phyloP scores from a whole-genome alignment of 2,888 invertebrate species.

The Pseudanteris insignis region DNA sequence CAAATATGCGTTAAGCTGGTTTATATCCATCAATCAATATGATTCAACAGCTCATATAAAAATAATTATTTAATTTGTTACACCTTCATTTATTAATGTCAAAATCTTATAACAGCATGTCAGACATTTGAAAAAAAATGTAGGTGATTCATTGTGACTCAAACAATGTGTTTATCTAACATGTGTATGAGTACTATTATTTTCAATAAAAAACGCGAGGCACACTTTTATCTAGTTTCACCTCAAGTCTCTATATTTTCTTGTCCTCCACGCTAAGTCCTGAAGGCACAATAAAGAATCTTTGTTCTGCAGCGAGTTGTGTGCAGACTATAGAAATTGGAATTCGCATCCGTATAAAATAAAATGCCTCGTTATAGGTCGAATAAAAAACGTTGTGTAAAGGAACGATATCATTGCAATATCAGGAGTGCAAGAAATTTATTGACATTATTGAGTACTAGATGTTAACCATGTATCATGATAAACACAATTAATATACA shows the following conservation, averaged over 20 bases:
- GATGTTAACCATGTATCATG: no score
- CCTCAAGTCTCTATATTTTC: conserved; percentile 30
- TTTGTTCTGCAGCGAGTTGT: conserved; percentile 26
- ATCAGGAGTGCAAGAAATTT: no score
- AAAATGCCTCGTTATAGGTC: conserved; percentile 12
- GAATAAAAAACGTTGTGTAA: conserved; percentile 12
- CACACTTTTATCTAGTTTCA: conserved; percentile 24
- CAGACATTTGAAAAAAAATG: no score
- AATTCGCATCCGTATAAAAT: conserved; percentile 37
- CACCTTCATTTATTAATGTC: conserved; percentile 26
- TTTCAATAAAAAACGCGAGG: conserved; percentile 22
- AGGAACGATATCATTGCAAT: conserved; percentile 5
- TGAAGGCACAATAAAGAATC: conserved; percentile 44
- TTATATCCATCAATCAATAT: no score
- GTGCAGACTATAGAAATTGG: conserved; percentile 39
- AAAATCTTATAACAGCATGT: no score
- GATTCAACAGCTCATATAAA: no score
- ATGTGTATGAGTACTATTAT: conserved; percentile 17
- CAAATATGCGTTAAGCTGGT: no score
- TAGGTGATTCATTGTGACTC: conserved; percentile 8
- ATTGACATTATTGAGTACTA: no score
- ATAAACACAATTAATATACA: no score
- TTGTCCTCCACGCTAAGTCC: conserved; percentile 34
- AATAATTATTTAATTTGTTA: conserved; percentile 21
- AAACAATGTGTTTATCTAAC: conserved; percentile 31